phyloP scores from a whole-genome alignment of 2,113 vertebrate genomes.

The Polypterus senegalus region DNA sequence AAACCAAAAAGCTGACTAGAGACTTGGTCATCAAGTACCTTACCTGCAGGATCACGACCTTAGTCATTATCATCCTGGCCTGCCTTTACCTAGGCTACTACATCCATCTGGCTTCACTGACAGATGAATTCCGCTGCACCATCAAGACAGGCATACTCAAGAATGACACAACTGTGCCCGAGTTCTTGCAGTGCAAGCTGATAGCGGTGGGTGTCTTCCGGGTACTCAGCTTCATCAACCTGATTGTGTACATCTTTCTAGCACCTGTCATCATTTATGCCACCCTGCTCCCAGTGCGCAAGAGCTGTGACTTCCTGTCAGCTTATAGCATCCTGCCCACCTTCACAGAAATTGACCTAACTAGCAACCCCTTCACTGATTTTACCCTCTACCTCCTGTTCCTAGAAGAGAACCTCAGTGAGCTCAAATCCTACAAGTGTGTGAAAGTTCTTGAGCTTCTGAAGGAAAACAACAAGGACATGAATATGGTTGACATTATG shows the following conservation, averaged over 20 bases:
- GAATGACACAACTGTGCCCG: slow-evolving; percentile 59
- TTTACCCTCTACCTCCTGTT: slow-evolving; percentile 86
- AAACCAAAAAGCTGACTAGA: slow-evolving; percentile 64
- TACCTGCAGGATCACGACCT: slow-evolving; percentile 56
- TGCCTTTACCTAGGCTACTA: slow-evolving; percentile 79
- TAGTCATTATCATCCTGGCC: slow-evolving; percentile 59
- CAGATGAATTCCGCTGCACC: slow-evolving; percentile 78
- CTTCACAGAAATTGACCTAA: slow-evolving; percentile 61
- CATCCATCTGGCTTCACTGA: slow-evolving; percentile 68
- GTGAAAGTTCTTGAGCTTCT: slow-evolving; percentile 84
- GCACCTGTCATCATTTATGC: slow-evolving; percentile 60
- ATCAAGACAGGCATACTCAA: slow-evolving; percentile 70
- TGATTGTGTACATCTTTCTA: slow-evolving; percentile 63
- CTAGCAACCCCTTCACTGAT: slow-evolving; percentile 65
- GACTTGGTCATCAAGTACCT: slow-evolving; percentile 69
- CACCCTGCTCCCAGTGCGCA: slow-evolving; percentile 56
- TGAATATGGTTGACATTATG: slow-evolving; percentile 59
- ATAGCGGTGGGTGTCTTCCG: slow-evolving; percentile 80
- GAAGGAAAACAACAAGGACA: slow-evolving; percentile 49
- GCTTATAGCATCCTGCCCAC: slow-evolving; percentile 80
- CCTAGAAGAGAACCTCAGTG: slow-evolving; percentile 81
- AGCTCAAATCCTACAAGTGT: slow-evolving; percentile 86
- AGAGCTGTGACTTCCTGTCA: slow-evolving; percentile 58
- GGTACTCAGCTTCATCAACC: slow-evolving; percentile 79
- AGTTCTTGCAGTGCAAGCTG: slow-evolving; percentile 78